Evolutionary conservation across 2,797 vertebrate genomes (phyloP).

Genomic region (Vultur gryphus): DNA sequence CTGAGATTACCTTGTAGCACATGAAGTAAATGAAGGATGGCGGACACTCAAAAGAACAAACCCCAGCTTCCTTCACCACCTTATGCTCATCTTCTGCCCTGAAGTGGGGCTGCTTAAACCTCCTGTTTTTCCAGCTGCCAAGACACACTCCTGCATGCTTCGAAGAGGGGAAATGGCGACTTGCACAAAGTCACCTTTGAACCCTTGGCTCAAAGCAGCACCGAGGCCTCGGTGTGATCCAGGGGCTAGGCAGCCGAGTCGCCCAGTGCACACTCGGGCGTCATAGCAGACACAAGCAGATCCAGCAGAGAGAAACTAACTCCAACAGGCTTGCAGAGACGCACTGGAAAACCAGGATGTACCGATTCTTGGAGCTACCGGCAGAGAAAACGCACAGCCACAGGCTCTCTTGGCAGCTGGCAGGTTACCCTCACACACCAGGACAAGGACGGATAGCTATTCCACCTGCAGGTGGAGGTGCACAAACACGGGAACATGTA

Average conservation of each 20-base stretch:
- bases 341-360: not conserved
- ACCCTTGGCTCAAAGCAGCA: not conserved
- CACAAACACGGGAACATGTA: not conserved
- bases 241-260: not conserved
- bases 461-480: not conserved
- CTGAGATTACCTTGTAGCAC: not conserved
- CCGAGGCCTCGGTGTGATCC: accelerated
- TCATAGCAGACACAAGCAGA: not conserved
- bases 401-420: too few species aligned
- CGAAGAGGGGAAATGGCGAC: not conserved
- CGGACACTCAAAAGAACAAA: not conserved
- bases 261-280: accelerated
- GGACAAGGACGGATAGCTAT: not conserved
- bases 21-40: not conserved
- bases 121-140: not conserved
- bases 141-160: not conserved
- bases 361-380: not conserved
- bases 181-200: not conserved
- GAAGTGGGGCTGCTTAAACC: not conserved
- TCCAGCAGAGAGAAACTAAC: not conserved
- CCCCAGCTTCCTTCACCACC: not conserved
- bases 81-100: not conserved
- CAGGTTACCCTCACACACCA: not conserved
- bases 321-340: not conserved
- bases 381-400: not conserved